Evolutionary conservation across 2,888 invertebrate genomes (phyloP).

Genomic region (Axea sp.): DNA sequence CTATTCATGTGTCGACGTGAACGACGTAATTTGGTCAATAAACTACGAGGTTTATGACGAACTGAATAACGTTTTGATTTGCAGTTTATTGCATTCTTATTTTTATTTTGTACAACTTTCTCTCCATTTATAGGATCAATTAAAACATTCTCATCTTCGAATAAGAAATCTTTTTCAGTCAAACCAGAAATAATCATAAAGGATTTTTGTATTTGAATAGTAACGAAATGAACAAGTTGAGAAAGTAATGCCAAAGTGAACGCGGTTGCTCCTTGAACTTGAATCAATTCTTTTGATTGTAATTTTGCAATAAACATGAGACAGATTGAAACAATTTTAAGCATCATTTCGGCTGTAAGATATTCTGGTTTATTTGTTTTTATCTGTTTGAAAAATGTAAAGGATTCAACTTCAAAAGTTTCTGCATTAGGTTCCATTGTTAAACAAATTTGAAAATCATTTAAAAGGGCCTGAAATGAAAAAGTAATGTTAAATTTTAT

Average conservation of each 20-base stretch:
- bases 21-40: conserved; percentile 74
- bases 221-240: conserved; percentile 82
- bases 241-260: conserved; percentile 91
- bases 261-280: conserved; percentile 90
- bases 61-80: conserved; percentile 30
- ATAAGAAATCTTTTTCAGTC: conserved; percentile 66
- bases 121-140: not conserved
- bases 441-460: conserved; percentile 73
- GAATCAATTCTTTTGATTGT: conserved; percentile 86
- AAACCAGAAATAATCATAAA: conserved; percentile 74
- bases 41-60: conserved; percentile 66
- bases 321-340: conserved; percentile 90
- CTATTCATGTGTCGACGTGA: conserved; percentile 74
- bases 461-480: conserved; percentile 71
- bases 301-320: conserved; percentile 90
- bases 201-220: conserved; percentile 73
- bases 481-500: no score
- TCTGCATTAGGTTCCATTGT: conserved; percentile 61
- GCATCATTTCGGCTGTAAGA: conserved; percentile 83
- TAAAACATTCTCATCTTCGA: conserved; percentile 20
- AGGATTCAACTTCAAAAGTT: conserved; percentile 68
- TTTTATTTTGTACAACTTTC: not conserved
- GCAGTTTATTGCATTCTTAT: not conserved
- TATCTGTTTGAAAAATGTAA: conserved; percentile 70
- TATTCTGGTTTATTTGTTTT: conserved; percentile 67